phyloP scores from a whole-genome alignment of 2,888 invertebrate species.

The Aphelenchoides bicaudatus region DNA sequence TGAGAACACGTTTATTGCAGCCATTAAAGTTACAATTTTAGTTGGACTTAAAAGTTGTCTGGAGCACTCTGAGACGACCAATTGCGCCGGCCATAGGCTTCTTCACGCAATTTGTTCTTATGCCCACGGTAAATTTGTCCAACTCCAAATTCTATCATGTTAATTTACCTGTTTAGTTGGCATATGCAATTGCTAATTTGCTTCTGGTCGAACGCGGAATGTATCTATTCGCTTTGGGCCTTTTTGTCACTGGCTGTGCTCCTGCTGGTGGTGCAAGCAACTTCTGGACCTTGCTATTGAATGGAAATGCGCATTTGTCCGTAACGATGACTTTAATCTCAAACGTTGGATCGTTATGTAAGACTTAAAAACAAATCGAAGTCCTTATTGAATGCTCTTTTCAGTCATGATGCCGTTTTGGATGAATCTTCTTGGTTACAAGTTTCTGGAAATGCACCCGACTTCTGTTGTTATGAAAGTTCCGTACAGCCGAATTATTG shows the following conservation, averaged over 20 bases:
- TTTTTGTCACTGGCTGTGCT: slow-evolving; percentile 61
- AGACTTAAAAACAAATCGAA: slow-evolving; percentile 40
- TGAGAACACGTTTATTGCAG: no score
- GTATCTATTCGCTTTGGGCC: slow-evolving; percentile 51
- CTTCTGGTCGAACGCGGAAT: slow-evolving; percentile 47
- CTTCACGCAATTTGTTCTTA: slow-evolving; percentile 64
- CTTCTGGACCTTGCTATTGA: slow-evolving; percentile 86
- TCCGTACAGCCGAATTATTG: slow-evolving; percentile 63
- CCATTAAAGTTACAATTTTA: no score
- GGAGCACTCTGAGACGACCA: slow-evolving; percentile 62
- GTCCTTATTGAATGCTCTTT: slow-evolving; percentile 27
- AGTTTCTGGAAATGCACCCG: slow-evolving; percentile 52
- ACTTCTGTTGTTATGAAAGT: slow-evolving; percentile 30
- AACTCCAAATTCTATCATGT: slow-evolving; percentile 14
- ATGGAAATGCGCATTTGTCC: slow-evolving; percentile 86
- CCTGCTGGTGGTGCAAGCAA: slow-evolving; percentile 83
- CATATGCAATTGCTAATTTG: slow-evolving; percentile 51
- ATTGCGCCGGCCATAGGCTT: slow-evolving; percentile 65
- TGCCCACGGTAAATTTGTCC: slow-evolving; percentile 63
- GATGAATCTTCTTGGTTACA: slow-evolving; percentile 64
- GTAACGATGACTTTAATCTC: slow-evolving; percentile 90
- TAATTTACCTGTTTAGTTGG: slow-evolving; percentile 37
- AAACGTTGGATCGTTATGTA: slow-evolving; percentile 80
- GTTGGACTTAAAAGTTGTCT: slow-evolving; percentile 52
- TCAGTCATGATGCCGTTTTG: slow-evolving; percentile 65